Evolutionary conservation across 2,113 vertebrate species (phyloP).

Genomic region (Ciconia maguari): DNA sequence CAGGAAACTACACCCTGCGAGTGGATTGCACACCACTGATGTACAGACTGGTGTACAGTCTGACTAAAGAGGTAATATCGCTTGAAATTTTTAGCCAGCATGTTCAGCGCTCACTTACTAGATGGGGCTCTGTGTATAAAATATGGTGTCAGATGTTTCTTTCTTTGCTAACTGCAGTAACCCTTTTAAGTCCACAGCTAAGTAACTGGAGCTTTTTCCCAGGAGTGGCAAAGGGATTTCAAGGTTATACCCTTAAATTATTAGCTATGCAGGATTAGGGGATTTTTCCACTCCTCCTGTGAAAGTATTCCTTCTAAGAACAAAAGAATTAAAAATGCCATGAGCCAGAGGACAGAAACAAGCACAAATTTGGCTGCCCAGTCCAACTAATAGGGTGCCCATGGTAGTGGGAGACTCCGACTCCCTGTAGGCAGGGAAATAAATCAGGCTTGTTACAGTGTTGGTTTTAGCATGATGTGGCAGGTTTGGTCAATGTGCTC

Average conservation of each 20-base stretch:
- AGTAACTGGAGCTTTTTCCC: not conserved
- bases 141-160: not conserved
- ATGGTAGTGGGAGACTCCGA: not conserved
- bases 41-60: slow-evolving; percentile 84
- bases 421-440: not conserved
- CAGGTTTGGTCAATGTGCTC: not conserved
- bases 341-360: not conserved
- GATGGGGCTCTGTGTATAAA: not conserved
- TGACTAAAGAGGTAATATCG: slow-evolving; percentile 88
- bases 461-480: not conserved
- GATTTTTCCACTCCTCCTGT: not conserved
- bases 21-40: slow-evolving; percentile 92
- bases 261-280: not conserved
- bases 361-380: not conserved
- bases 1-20: slow-evolving; percentile 94
- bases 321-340: not conserved
- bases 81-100: not conserved
- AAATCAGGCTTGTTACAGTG: not conserved
- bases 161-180: not conserved
- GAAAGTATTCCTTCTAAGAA: not conserved
- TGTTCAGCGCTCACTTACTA: not conserved
- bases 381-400: not conserved
- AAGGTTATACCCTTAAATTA: not conserved
- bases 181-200: not conserved
- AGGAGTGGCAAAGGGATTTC: not conserved